Percentiles rank a stretch among this genome's conserved stretches.
phyloP scores from a whole-genome alignment of 2,113 vertebrate genomes.

The Arizona elegans region DNA sequence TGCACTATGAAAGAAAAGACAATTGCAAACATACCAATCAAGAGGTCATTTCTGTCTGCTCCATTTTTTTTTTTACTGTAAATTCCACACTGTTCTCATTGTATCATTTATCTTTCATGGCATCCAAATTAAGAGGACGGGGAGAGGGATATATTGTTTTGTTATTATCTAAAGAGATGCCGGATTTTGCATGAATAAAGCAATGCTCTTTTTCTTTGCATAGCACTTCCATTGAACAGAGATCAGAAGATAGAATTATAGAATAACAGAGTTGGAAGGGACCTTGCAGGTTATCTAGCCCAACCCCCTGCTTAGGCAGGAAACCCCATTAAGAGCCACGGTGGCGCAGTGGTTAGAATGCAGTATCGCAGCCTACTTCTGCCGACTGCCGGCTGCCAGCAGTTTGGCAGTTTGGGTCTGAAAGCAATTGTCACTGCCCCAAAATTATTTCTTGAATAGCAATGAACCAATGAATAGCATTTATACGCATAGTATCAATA shows the following conservation, averaged over 20 bases:
- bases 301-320: too few relatives aligned
- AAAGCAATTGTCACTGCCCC: constrained; percentile 31
- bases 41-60: constrained; percentile 51
- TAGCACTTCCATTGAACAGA: constrained; percentile 36
- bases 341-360: too few relatives aligned
- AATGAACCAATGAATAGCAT: too few relatives aligned
- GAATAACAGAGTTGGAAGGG: too few relatives aligned
- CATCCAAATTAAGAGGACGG: constrained; percentile 60
- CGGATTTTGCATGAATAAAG: constrained; percentile 54
- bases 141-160: constrained; percentile 38
- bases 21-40: constrained; percentile 48
- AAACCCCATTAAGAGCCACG: too few relatives aligned
- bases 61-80: constrained; percentile 47
- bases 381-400: too few relatives aligned
- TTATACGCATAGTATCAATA: too few relatives aligned
- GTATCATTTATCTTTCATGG: constrained; percentile 53
- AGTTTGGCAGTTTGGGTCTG: neutral
- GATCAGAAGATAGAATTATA: too few relatives aligned
- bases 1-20: constrained; percentile 53
- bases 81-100: constrained; percentile 39
- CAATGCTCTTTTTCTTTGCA: constrained; percentile 30
- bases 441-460: neutral
- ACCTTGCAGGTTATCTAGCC: too few relatives aligned
- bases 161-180: constrained; percentile 53
- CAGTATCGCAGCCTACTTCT: too few relatives aligned